Conservation (phyloP, 2,888 invertebrate species). For the Baccha elongata region DNA sequence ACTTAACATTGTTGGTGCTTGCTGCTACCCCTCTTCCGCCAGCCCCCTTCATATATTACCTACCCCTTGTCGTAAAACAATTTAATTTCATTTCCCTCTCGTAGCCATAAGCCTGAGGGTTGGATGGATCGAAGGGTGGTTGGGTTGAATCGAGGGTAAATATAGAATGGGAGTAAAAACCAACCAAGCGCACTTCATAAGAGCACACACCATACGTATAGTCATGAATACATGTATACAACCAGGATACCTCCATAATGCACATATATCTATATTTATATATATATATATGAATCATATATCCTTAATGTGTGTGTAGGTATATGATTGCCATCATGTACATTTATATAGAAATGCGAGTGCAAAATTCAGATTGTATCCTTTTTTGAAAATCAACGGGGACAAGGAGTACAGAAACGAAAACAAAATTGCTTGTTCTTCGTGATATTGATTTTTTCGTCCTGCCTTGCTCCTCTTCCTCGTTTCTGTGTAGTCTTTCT, state of each 20-base stretch:
- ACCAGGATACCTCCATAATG: constrained; percentile 35
- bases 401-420: constrained; percentile 67
- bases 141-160: constrained; percentile 2
- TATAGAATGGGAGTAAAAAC: constrained; percentile 51
- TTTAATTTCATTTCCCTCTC: constrained; percentile 74
- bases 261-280: constrained; percentile 40
- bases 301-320: constrained; percentile 30
- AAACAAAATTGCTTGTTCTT: constrained; percentile 72
- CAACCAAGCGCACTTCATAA: constrained; percentile 69
- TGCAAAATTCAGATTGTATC: constrained; percentile 74
- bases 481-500: constrained; percentile 35
- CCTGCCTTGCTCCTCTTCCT: constrained; percentile 52
- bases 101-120: constrained; percentile 57
- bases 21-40: constrained; percentile 6
- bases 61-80: constrained; percentile 69
- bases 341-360: constrained; percentile 53
- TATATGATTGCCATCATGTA: constrained; percentile 37
- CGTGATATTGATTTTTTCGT: constrained; percentile 66
- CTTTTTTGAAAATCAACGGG: constrained; percentile 67
- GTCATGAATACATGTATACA: constrained; percentile 3
- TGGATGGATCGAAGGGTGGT: neutral
- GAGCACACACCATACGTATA: constrained; percentile 40
- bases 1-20: constrained; percentile 14
- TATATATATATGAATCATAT: constrained; percentile 33
- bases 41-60: constrained; percentile 64